Conservation (phyloP, 2,113 vertebrate species). For the Panthera uncia region DNA sequence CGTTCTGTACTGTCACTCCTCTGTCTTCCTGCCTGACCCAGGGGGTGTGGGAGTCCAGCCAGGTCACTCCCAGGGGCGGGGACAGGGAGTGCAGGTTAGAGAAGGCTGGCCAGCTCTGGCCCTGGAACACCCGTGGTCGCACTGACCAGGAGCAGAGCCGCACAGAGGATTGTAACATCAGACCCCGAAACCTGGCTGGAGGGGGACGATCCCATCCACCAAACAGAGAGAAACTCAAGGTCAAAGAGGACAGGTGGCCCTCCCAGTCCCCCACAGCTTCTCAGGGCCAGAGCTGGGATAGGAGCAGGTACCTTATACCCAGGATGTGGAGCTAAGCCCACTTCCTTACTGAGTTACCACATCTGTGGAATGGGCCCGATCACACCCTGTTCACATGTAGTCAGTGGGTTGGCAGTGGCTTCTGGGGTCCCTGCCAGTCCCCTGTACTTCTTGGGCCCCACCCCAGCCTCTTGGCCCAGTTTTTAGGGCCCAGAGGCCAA, state of each 20-base stretch:
- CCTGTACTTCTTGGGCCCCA: background rate
- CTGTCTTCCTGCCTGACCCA: background rate
- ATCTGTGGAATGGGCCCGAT: background rate
- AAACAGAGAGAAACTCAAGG: background rate
- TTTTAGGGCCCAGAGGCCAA: background rate
- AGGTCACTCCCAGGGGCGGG: background rate
- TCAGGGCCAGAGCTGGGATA: background rate
- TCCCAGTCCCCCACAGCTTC: background rate
- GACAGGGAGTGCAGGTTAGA: background rate
- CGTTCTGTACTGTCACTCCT: background rate
- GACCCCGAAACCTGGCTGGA: background rate
- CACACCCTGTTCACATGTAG: background rate
- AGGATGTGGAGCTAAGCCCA: background rate
- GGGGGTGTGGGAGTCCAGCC: no score
- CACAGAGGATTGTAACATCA: background rate
- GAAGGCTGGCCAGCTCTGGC: background rate
- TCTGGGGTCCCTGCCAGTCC: background rate
- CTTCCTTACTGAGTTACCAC: background rate
- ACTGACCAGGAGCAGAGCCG: no score
- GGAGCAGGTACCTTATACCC: background rate
- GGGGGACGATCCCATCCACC: background rate
- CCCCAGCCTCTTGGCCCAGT: background rate
- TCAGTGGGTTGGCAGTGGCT: rapidly evolving
- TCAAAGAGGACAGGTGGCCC: background rate
- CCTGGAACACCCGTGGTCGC: background rate